These are phyloP conservation scores for Laterallus jamaicensis DNA, from an alignment of 2,113 vertebrate genomes.

Conservation along the genomic window DNA sequence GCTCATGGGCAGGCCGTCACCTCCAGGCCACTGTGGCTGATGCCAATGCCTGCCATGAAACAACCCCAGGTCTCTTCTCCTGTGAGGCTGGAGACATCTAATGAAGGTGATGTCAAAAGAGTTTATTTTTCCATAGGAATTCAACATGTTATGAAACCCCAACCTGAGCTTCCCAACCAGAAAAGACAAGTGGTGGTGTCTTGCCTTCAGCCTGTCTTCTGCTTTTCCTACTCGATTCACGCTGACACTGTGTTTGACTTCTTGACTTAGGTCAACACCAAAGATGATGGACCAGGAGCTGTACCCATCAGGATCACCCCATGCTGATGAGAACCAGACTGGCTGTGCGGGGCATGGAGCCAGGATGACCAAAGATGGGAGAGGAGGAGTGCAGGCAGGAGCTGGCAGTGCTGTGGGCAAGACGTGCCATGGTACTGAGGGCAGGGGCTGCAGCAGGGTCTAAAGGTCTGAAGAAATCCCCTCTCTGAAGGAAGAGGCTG, in stretches of 20 bases:
- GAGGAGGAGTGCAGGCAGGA: background rate
- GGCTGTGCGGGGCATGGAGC: background rate
- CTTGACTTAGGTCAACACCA: background rate
- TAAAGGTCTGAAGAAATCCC: too few species aligned
- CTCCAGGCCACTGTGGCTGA: background rate
- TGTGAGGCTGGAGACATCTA: rapidly evolving
- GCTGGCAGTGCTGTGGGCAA: background rate
- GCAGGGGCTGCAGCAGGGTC: background rate
- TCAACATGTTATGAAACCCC: background rate
- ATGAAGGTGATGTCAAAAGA: background rate
- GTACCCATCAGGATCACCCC: background rate
- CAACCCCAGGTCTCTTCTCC: rapidly evolving
- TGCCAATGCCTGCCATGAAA: background rate
- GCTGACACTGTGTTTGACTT: background rate
- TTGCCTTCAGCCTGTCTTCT: background rate
- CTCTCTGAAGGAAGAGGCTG: background rate
- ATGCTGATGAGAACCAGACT: background rate
- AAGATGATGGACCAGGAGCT: background rate
- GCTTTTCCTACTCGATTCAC: background rate
- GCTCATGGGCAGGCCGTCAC: rapidly evolving
- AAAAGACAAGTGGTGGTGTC: background rate
- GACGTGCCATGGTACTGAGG: too few species aligned
- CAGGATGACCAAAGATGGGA: background rate
- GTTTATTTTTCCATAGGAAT: background rate
- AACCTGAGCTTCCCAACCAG: too few species aligned